Evolutionary conservation across 1,140 invertebrate genomes (phyloP).

Genomic region (Nilaparvata lugens): DNA sequence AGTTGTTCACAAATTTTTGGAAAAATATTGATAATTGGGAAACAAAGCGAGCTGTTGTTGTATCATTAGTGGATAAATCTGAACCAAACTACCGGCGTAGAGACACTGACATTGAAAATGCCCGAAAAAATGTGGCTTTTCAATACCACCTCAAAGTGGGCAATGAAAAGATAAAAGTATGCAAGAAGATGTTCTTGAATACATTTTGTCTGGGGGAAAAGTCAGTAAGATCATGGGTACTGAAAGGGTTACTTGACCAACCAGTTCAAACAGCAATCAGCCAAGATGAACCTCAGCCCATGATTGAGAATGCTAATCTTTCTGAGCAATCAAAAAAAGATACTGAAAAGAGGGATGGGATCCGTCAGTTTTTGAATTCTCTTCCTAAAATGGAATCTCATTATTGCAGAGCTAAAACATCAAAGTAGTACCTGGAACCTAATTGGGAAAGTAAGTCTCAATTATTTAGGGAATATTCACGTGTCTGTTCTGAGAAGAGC

Average conservation of each 20-base stretch:
- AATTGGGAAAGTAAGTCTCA: no score
- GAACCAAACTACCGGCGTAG: conserved; percentile 10
- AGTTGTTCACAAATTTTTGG: conserved; percentile 14
- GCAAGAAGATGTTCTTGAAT: conserved; percentile 16
- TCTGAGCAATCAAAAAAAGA: no score
- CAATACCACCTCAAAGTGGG: conserved; percentile 13
- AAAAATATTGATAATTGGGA: conserved; percentile 15
- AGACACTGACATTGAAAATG: conserved; percentile 9
- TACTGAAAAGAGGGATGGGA: no score
- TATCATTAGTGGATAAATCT: conserved; percentile 14
- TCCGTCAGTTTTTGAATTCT: no score
- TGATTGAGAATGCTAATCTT: no score
- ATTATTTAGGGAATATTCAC: no score
- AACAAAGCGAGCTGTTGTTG: conserved; percentile 13
- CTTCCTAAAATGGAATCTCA: no score
- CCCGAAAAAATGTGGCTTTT: conserved; percentile 12
- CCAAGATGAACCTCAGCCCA: no score
- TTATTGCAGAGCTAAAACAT: no score
- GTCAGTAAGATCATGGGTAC: conserved; percentile 14
- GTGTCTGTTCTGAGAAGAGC: no score
- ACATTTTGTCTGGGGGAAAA: conserved; percentile 15
- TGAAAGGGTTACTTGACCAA: background rate
- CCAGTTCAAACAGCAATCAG: conserved; percentile 9
- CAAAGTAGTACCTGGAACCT: no score
- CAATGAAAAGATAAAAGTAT: conserved; percentile 9